Percentiles rank a stretch among this genome's conserved stretches.
Conservation (phyloP, 2,113 vertebrate genomes). For the Isurus oxyrinchus region DNA sequence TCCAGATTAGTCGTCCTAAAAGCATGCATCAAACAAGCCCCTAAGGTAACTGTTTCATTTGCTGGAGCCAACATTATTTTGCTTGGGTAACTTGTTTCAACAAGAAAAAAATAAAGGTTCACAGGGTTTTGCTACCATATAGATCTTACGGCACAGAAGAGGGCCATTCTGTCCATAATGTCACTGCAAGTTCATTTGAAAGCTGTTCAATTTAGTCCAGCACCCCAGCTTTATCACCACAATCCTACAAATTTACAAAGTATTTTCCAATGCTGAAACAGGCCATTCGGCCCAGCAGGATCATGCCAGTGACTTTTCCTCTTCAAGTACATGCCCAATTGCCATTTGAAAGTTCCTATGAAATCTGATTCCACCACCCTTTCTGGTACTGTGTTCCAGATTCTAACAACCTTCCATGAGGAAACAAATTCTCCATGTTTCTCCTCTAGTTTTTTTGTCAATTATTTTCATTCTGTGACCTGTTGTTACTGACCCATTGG, state of each 20-base stretch:
- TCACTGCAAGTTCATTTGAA: background rate
- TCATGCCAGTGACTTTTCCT: background rate
- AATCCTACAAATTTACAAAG: background rate
- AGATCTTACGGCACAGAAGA: background rate
- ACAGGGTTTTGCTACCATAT: background rate
- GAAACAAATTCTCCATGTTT: background rate
- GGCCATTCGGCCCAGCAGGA: background rate
- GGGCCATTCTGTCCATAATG: background rate
- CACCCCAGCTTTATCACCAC: background rate
- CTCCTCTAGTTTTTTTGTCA: background rate
- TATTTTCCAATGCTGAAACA: background rate
- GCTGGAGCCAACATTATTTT: background rate
- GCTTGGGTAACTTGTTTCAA: background rate
- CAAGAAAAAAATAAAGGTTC: background rate
- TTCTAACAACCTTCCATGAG: background rate
- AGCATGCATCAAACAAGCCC: background rate
- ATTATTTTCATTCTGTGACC: background rate
- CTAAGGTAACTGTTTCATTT: background rate
- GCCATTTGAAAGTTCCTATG: background rate
- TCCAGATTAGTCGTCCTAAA: background rate
- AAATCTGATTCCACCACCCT: background rate
- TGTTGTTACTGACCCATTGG: background rate
- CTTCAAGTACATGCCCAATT: background rate
- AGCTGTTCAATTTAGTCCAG: background rate
- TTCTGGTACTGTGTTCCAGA: background rate